phyloP scores from a whole-genome alignment of 2,888 invertebrate species.

The Ernsta delagoae region DNA sequence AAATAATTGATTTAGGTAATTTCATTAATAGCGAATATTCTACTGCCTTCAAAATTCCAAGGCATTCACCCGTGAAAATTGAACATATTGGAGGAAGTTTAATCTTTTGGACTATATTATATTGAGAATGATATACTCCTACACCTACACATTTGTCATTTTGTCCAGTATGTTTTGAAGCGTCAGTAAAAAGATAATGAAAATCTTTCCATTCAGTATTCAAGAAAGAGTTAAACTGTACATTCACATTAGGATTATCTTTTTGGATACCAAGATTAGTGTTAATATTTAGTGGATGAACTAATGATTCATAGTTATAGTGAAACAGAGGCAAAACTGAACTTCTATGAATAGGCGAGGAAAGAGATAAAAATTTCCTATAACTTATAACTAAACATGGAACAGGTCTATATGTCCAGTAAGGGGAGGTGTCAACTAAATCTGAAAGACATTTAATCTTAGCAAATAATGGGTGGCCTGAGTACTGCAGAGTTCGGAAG shows the following conservation, averaged over 20 bases:
- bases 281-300: neutral
- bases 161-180: neutral
- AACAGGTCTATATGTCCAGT: neutral
- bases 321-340: neutral
- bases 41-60: neutral
- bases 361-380: constrained; percentile 5
- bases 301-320: neutral
- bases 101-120: constrained; percentile 24
- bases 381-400: constrained; percentile 3
- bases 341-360: neutral
- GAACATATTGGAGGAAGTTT: constrained; percentile 42
- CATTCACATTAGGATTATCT: neutral
- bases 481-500: neutral
- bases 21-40: neutral
- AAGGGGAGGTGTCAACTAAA: neutral
- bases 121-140: constrained; percentile 7
- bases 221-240: neutral
- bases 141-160: neutral
- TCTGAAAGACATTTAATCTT: constrained; percentile 2
- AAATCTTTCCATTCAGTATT: neutral
- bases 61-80: constrained; percentile 15
- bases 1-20: neutral
- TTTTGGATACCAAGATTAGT: neutral
- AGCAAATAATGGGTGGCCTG: neutral
- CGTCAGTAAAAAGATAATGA: constrained; percentile 1